These are phyloP conservation scores for Notodonta dromedarius DNA, from an alignment of 2,888 invertebrate genomes.

Conservation along the genomic window DNA sequence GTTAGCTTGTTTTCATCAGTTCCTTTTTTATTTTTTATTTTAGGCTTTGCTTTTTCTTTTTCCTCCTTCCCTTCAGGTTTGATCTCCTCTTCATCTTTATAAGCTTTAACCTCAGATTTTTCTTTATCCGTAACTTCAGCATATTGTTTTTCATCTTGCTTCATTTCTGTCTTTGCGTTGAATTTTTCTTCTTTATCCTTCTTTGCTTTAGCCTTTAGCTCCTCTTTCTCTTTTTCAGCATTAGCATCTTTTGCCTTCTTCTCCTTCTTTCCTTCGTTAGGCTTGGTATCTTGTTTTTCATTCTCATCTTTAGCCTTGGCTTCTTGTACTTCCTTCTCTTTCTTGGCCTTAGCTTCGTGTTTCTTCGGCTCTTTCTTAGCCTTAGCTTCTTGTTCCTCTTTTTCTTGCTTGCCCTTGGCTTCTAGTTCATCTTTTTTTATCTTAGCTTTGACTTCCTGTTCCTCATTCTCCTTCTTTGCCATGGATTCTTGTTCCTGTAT, in stretches of 20 bases:
- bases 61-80: too few species aligned
- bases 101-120: too few species aligned
- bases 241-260: conserved; percentile 1
- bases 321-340: background rate
- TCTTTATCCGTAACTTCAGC: too few species aligned
- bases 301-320: conserved; percentile 11
- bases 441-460: conserved; percentile 9
- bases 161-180: too few species aligned
- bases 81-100: too few species aligned
- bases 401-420: background rate
- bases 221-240: conserved; percentile 8
- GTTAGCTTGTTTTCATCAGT: too few species aligned
- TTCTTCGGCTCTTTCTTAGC: background rate
- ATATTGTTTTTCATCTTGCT: too few species aligned
- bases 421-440: conserved; percentile 15
- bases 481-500: conserved; percentile 9
- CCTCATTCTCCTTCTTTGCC: conserved; percentile 9
- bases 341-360: background rate
- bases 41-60: too few species aligned
- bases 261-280: conserved; percentile 8
- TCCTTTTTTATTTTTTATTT: too few species aligned
- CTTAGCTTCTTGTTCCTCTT: background rate
- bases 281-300: conserved; percentile 6
- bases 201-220: too few species aligned
- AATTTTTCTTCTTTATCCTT: too few species aligned